Percentiles rank a stretch among this genome's conserved stretches.
phyloP scores from a whole-genome alignment of 2,888 invertebrate species.

The Alloscopus bannaensis region DNA sequence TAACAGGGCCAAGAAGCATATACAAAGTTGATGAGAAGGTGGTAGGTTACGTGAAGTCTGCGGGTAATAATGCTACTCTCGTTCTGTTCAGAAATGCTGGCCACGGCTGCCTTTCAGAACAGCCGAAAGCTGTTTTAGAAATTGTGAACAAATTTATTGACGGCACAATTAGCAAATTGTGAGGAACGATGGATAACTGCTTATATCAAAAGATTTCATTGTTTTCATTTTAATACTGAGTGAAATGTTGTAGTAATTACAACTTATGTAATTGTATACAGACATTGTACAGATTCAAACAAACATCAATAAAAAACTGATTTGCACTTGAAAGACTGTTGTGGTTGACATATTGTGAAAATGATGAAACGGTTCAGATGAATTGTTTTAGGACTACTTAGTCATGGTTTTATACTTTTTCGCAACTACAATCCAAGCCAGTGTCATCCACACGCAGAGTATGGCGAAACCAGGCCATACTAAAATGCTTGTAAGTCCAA shows the following conservation, averaged over 20 bases:
- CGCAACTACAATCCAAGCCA: slow-evolving; percentile 29
- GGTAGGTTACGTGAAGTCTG: slow-evolving; percentile 10
- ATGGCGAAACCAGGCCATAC: slow-evolving; percentile 45
- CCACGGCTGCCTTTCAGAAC: slow-evolving; percentile 19
- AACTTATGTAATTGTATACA: no score
- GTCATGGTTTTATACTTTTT: slow-evolving; percentile 37
- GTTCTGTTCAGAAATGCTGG: slow-evolving; percentile 27
- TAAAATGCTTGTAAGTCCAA: slow-evolving; percentile 29
- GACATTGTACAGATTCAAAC: no score
- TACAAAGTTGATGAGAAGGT: slow-evolving; percentile 15
- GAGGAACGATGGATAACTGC: no score
- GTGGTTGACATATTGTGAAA: no score
- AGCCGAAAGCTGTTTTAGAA: slow-evolving; percentile 4
- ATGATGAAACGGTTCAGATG: no score
- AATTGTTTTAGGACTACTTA: no score
- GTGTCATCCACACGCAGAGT: slow-evolving; percentile 12
- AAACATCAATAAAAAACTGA: no score
- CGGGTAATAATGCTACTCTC: slow-evolving; percentile 6
- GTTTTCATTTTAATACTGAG: no score
- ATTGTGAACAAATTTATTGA: slow-evolving; percentile 7
- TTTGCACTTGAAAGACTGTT: no score
- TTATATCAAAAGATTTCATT: no score
- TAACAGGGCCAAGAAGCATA: slow-evolving; percentile 5
- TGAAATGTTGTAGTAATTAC: no score
- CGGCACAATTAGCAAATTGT: no score